These are phyloP conservation scores for Eumaeus atala DNA, from an alignment of 1,140 invertebrate genomes.

Conservation along the genomic window DNA sequence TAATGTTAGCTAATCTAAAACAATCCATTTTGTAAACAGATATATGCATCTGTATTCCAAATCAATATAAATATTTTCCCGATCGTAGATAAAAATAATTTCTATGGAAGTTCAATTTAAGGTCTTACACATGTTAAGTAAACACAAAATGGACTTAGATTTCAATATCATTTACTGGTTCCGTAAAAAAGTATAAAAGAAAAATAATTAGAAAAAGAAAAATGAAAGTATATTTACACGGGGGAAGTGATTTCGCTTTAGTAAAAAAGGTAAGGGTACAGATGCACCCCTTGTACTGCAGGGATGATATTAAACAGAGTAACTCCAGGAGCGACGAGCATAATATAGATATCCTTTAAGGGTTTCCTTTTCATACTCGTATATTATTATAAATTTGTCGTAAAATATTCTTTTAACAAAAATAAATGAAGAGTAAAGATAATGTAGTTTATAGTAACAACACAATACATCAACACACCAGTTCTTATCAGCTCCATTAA, in stretches of 20 bases:
- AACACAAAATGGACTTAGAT: constrained; percentile 20
- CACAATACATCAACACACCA: too few relatives aligned
- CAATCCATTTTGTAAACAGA: too few relatives aligned
- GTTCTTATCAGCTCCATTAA: too few relatives aligned
- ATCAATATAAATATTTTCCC: background rate
- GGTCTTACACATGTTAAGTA: background rate
- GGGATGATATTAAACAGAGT: constrained; percentile 50
- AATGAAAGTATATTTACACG: constrained; percentile 53
- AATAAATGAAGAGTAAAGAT: too few relatives aligned
- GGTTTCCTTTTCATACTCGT: too few relatives aligned
- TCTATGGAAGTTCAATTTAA: background rate
- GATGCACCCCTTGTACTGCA: constrained; percentile 52
- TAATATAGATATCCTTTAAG: constrained; percentile 25
- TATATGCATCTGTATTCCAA: too few relatives aligned
- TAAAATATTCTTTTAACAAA: too few relatives aligned
- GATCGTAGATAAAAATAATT: background rate
- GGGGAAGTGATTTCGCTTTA: constrained; percentile 58
- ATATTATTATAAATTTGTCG: too few relatives aligned
- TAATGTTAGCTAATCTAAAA: too few relatives aligned
- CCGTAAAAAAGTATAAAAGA: constrained; percentile 20
- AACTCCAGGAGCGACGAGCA: constrained; percentile 19
- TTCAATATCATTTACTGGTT: constrained; percentile 32
- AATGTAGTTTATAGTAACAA: too few relatives aligned
- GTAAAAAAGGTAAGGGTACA: constrained; percentile 42
- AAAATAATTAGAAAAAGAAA: constrained; percentile 43